These are phyloP conservation scores for Micropoecilia bifurca DNA, from an alignment of 2,797 vertebrate species.

Conservation along the genomic window DNA sequence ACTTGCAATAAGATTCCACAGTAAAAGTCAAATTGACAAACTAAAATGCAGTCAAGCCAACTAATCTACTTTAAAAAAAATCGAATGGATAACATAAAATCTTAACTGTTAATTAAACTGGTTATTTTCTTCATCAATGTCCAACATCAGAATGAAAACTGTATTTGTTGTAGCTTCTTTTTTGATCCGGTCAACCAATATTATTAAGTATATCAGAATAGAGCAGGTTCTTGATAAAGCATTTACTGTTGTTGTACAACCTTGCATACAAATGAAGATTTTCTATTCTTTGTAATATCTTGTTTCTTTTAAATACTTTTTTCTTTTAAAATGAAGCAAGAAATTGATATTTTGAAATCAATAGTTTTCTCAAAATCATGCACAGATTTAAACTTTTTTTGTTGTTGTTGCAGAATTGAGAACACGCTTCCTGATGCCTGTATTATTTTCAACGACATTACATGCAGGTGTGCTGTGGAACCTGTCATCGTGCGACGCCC, in stretches of 20 bases:
- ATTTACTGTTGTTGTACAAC: not conserved
- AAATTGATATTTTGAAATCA: not conserved
- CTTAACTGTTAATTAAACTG: too few relatives aligned
- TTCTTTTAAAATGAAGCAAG: not conserved
- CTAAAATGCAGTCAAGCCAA: too few relatives aligned
- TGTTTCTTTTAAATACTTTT: not conserved
- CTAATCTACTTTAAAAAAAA: too few relatives aligned
- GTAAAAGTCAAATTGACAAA: not conserved
- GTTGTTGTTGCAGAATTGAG: not conserved
- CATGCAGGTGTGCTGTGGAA: conserved; percentile 96
- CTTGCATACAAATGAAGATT: not conserved
- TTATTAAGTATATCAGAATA: not conserved
- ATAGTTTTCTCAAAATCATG: not conserved
- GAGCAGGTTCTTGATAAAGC: not conserved
- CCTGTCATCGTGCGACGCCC: conserved; percentile 96
- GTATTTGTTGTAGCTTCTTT: too few relatives aligned
- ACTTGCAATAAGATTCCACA: not conserved
- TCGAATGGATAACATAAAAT: too few relatives aligned
- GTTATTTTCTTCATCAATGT: too few relatives aligned
- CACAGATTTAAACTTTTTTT: not conserved
- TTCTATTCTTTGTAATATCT: too few relatives aligned
- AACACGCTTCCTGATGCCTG: not conserved
- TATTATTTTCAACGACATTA: conserved; percentile 14
- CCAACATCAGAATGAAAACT: too few relatives aligned
- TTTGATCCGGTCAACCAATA: too few relatives aligned